Evolutionary conservation across 53 echinoderm and acorn worm genomes (phyloP), one percentile per base, ranked within the genome.

Genomic region (Holothuria leucospilota): DNA sequence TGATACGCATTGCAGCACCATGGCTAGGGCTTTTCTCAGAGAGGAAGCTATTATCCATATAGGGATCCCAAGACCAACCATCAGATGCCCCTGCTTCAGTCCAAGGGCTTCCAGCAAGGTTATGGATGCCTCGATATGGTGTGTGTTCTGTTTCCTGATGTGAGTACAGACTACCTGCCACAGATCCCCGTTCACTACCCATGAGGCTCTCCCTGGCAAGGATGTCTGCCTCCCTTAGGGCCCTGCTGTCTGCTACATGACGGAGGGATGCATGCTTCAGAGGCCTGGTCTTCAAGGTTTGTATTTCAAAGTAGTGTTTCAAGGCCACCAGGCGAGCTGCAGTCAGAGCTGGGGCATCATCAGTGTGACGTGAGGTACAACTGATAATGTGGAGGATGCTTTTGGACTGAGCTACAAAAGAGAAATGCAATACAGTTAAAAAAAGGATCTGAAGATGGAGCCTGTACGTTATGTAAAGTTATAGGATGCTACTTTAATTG

Each of bases 291-390:
- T 87, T 90, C 20, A 96, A 63, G 20, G 92, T 85, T 11, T 71
- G 40, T 61, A 92, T 85, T 39, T 88, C 73, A 74, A 96, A 90
- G 92, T 92, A 94, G 69, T 94, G 86, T 53, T 90, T 92, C 69
- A 96, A 88, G 52, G 96, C 91, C 2, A 90, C 92, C 2, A 96
- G 78, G 13, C 90, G 85, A 25, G 70, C 41, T 15, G 92, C 88
- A 14, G 90, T 58, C 56, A 66, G 84, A 77, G 90, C 78, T 12
- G 84, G n/a, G 11, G 68, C 16, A 62, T 71, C 20, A n/a, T 29
- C 88, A 28, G 60, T 9, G 15, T 68, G 69, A 20, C 29, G 27
- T 13, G 81, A 42, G 58, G 25, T 84, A 71, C 91, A 86, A 41
- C 34, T 77, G 73, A 94, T 89, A 34, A 86, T 73, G 34, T 94